A percentile compares a stretch with the other conserved stretches of the same genome.
Conservation (phyloP, 2,888 invertebrate species). For the Tenthredo mesomela region DNA sequence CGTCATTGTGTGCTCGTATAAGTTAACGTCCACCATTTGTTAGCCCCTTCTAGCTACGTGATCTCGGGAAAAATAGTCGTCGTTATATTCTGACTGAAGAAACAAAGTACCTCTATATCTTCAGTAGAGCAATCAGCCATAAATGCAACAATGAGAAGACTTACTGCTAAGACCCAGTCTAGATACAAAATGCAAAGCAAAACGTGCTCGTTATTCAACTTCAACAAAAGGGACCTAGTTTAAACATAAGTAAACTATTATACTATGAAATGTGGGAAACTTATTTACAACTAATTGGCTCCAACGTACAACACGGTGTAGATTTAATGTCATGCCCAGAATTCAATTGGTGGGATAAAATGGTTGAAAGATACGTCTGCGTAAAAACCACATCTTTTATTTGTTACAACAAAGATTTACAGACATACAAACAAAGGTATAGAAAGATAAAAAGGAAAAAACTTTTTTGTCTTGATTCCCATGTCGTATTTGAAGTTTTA, state of each 20-base stretch:
- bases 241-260: not conserved
- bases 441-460: not conserved
- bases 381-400: not conserved
- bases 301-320: not conserved
- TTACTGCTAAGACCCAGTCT: not conserved
- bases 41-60: not conserved
- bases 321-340: not conserved
- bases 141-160: constrained; percentile 44
- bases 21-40: constrained; percentile 41
- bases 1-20: not conserved
- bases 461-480: constrained; percentile 5
- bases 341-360: not conserved
- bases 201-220: constrained; percentile 13
- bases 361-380: not conserved
- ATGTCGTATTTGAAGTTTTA: constrained; percentile 56
- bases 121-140: constrained; percentile 34
- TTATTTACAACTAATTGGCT: constrained; percentile 19
- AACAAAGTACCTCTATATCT: constrained; percentile 27
- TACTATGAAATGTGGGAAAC: not conserved
- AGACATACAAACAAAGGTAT: not conserved
- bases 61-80: constrained; percentile 16
- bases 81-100: constrained; percentile 13
- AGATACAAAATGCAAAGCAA: constrained; percentile 14
- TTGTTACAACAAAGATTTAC: not conserved
- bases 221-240: constrained; percentile 23